Conservation (phyloP, 2,888 invertebrate species). For the Chrysolina oricalcia region DNA sequence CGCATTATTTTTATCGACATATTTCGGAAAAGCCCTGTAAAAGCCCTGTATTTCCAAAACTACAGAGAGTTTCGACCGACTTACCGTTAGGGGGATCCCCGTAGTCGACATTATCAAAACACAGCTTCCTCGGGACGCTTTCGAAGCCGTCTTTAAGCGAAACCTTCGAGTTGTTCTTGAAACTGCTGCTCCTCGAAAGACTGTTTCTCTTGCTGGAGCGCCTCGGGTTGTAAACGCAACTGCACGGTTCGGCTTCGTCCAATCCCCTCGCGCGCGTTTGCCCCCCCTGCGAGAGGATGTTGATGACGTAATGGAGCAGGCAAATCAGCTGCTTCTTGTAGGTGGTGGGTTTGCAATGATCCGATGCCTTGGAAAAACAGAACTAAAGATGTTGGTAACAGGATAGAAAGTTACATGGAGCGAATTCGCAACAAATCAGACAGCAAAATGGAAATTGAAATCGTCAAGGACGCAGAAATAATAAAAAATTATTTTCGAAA, state of each 20-base stretch:
- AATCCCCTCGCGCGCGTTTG: slow-evolving; percentile 73
- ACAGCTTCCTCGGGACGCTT: slow-evolving; percentile 68
- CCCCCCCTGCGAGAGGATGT: slow-evolving; percentile 67
- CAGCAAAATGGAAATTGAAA: no score
- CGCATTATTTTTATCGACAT: no score
- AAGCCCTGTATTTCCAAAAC: no score
- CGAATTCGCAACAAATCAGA: no score
- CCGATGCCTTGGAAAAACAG: neutral
- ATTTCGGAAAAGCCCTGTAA: no score
- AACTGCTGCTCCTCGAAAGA: slow-evolving; percentile 72
- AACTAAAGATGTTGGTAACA: no score
- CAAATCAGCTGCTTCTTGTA: slow-evolving; percentile 73
- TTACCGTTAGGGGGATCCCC: slow-evolving; percentile 46
- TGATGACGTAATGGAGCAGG: slow-evolving; percentile 69
- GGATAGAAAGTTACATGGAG: no score
- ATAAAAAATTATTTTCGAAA: no score
- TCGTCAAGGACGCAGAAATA: no score
- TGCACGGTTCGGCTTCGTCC: slow-evolving; percentile 75
- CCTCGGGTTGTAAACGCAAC: slow-evolving; percentile 78
- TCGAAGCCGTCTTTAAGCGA: slow-evolving; percentile 60
- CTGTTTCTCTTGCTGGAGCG: slow-evolving; percentile 74
- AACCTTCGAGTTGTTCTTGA: slow-evolving; percentile 64
- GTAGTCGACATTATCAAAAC: slow-evolving; percentile 71
- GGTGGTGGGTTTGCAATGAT: slow-evolving; percentile 65
- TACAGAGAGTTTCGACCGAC: slow-evolving; percentile 11